Evolutionary conservation across 2,888 invertebrate species (phyloP).

Genomic region (Drosophila affinis): DNA sequence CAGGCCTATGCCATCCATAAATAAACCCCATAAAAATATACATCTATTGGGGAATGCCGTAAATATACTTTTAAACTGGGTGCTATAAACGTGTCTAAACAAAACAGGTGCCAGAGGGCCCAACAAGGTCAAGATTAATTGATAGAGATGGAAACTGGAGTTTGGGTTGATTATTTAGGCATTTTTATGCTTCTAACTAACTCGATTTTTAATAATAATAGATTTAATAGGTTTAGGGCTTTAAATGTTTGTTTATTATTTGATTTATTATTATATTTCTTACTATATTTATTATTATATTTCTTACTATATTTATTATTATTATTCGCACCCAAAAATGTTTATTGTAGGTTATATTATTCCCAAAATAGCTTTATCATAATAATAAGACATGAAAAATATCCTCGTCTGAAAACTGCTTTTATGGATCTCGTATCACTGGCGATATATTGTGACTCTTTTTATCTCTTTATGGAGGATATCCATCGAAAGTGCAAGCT

Average conservation of each 20-base stretch:
- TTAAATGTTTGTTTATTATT: not conserved
- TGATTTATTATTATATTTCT: too few species aligned
- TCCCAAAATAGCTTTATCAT: not conserved
- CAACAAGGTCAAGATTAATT: not conserved
- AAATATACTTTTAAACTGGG: constrained; percentile 16
- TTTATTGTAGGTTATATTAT: too few species aligned
- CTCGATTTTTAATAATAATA: too few species aligned
- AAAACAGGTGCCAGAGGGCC: constrained; percentile 1
- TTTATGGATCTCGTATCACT: too few species aligned
- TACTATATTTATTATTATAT: not conserved
- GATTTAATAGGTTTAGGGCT: too few species aligned
- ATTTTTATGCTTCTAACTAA: too few species aligned
- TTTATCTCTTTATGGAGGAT: too few species aligned
- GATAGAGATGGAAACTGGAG: not conserved
- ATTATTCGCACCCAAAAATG: not conserved
- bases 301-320: not conserved
- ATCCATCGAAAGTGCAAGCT: too few species aligned
- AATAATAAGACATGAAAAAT: not conserved
- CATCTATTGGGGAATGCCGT: constrained; percentile 43
- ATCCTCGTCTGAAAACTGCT: too few species aligned
- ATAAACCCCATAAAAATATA: constrained; percentile 40
- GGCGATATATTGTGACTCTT: too few species aligned
- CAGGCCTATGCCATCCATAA: too few species aligned
- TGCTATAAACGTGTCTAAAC: constrained; percentile 5
- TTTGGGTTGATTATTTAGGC: not conserved